These are phyloP conservation scores for Macaria notata DNA, from an alignment of 2,888 invertebrate genomes.

Conservation along the genomic window DNA sequence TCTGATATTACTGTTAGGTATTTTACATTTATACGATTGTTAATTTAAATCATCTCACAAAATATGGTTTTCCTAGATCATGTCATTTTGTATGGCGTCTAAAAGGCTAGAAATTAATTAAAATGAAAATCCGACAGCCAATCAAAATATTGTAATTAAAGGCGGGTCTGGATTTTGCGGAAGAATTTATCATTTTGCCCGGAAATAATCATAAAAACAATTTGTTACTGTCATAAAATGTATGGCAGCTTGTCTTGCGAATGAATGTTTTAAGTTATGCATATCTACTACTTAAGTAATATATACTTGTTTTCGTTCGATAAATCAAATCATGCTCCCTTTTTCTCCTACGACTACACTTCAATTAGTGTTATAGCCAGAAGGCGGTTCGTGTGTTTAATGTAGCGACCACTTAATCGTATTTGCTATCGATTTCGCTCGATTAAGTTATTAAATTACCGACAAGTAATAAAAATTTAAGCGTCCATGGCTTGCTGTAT, in stretches of 20 bases:
- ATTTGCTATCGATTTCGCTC: conserved; percentile 28
- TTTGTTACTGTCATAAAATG: conserved; percentile 5
- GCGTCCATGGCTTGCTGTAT: conserved; percentile 37
- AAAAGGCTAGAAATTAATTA: too few species aligned
- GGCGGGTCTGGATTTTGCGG: not conserved
- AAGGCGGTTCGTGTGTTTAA: conserved; percentile 23
- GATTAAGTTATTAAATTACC: conserved; percentile 50
- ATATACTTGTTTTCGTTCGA: not conserved
- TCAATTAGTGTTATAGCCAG: conserved; percentile 15
- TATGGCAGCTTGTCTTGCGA: not conserved
- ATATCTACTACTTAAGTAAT: not conserved
- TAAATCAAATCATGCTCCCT: conserved; percentile 8
- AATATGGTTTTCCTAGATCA: too few species aligned
- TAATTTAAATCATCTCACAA: too few species aligned
- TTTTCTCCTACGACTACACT: conserved; percentile 1
- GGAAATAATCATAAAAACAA: conserved; percentile 7
- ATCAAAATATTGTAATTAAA: too few species aligned
- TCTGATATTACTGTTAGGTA: too few species aligned
- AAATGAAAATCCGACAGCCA: too few species aligned
- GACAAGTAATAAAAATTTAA: conserved; percentile 40
- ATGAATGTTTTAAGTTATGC: conserved; percentile 1
- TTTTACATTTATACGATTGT: too few species aligned
- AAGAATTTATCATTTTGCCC: conserved; percentile 1
- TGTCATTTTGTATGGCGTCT: too few species aligned
- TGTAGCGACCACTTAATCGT: conserved; percentile 21